Evolutionary conservation across 2,113 vertebrate genomes (phyloP), one percentile per base, ranked within the genome.

Genomic region (Vireo altiloquus): DNA sequence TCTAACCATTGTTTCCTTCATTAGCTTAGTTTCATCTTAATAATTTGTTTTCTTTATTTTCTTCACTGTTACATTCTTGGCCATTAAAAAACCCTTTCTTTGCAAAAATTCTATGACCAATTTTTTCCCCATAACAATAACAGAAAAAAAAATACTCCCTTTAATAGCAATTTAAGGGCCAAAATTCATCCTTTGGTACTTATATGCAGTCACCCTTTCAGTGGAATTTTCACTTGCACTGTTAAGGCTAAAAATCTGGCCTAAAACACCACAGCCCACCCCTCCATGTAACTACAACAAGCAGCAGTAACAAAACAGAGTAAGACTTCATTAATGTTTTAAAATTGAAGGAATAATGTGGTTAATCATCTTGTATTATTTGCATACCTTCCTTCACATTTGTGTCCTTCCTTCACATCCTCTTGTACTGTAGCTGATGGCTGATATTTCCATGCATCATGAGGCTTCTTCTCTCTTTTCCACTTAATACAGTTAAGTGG

Each of bases 41-140:
- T 83, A 33, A 63, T 86, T 80, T 61, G 1, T 85, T 84, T 87
- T 64, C 33, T 90, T 87, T 89, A 37, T 89, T 95, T 90, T 90
- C 33, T 90, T 84, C 80, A 52, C 20, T 91, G 2, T 88, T 82
- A 39, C 33, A 66, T 77, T 88, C 68, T 70, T 95, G 94, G 88
- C 79, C 56, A 83, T 49, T 78, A 80, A 65, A 86, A 94, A 90
- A 71, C 9, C 11, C 20, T 86, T 86, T 56, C 42, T 22, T 86
- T 94, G 85, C 82, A 88, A 82, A 91, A 74, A 66, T 44, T 82
- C 52, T 94, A 85, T 82, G 33, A 39, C 52, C 40, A 80, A 17
- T 74, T 94, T 93, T 25, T 96, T 95, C 94, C 75, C 78, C 68
- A 11, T 88, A 93, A 91, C 81, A 79, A 89, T 83, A 92, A 68